Base-by-base conservation (phyloP, 2,113 vertebrate genomes). In the Anguilla japonica region DNA sequence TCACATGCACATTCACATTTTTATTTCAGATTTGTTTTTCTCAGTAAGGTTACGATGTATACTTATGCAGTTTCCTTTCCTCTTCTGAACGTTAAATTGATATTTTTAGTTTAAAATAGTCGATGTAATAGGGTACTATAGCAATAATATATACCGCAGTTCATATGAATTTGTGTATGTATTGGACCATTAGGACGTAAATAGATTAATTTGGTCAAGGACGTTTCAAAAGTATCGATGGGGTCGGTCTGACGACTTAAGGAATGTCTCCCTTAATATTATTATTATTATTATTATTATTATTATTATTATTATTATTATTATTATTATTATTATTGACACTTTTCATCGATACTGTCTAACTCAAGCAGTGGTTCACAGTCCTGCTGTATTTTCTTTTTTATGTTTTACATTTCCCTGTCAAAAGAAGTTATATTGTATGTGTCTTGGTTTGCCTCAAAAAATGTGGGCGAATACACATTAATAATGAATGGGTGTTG, bases 1-100 rank as follows among this genome's bases (percentile, higher is more conserved):
- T 87, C 60, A 85, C 91, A 93, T 93, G 91, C 92, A 93, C 94
- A 92, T 92, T 92, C 86, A 93, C 34, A 46, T 94, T 87, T 89
- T 46, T 46, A 6, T 6, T 46, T 46, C 4, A 6, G 84, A 86
- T 85, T 81, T 88, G 90, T 89, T 91, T 88, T 8, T 90, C 92
- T 94, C 92, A 90, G 40, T 88, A 63, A 91, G 91, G 92, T 93
- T 85, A 84, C 83, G 14, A 8, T 88, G 50, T 83, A 15, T 83
- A 16, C 82, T 20, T 84, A 89, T 41, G 40, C 79, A 89, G 91
- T 89, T 84, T 91, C 87, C 88, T 57, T 81, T 82, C 67, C 22
- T 67, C 60, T 26, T 82, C 82, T 81, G 63, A 83, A 78, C 43
- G 20, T 83, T 18, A 39, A 85, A 81, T 26, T 87, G 46, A 53